Base-by-base conservation (phyloP, 2,113 vertebrate genomes). In the Seriola rivoliana region DNA sequence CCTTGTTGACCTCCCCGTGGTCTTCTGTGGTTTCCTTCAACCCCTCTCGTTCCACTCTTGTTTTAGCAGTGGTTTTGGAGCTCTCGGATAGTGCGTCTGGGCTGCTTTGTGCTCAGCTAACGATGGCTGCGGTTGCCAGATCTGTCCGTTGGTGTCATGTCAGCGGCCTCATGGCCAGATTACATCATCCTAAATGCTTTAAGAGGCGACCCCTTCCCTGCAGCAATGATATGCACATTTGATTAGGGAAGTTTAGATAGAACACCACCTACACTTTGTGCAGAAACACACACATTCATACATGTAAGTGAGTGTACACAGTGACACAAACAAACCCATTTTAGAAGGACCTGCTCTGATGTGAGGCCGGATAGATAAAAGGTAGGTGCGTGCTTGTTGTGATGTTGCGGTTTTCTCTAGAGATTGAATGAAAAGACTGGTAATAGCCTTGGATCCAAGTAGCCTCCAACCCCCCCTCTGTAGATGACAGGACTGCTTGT, bases 121-220 rank as follows among this genome's bases (percentile, higher is more conserved):
- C 32, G 29, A 48, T 36, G 46, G 32, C 75, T 81, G 82, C 9
- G 77, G 78, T 85, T 50, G 58, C 71, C 46, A 81, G 19, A 88
- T 73, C 29, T 87, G 85, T 79, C 78, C 46, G 7, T 11, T 57
- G 42, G 77, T 85, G 87, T 86, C 87, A 69, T 46, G 65, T 88
- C 76, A 80, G 79, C 25, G 29, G 55, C 71, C 55, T 86, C 29
- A 2, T 58, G 73, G 67, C 32, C 36, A 74, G 59, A 85, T 86
- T 70, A 82, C 82, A 83, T 91, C 80, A 88, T 85, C 62, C 25
- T 48, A 48, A 81, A 63, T 81, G 78, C 48, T 78, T 71, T 57
- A 59, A 34, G 54, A 66, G 57, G 34, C 23, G 13, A 57, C 55
- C 36, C 29, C 48, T 38, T 54, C n/a, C 38, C 50, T 69, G 42